Conservation (phyloP, 2,888 invertebrate species). For the Scelioninae gen. 1 region DNA sequence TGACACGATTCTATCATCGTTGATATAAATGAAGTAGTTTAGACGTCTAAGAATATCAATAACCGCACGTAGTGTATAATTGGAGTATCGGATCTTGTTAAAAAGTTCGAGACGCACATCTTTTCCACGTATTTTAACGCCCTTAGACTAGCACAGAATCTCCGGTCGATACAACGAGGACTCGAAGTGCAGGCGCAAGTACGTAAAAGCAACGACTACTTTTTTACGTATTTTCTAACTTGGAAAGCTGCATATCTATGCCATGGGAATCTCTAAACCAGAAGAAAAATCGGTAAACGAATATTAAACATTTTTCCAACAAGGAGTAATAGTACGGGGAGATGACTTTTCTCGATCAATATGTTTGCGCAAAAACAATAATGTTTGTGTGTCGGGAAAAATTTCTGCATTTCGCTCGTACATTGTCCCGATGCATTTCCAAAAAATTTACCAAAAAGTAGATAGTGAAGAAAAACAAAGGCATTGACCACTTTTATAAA, state of each 20-base stretch:
- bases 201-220: constrained; percentile 60
- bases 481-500: constrained; percentile 34
- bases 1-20: not conserved
- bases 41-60: constrained; percentile 41
- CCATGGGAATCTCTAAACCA: no score
- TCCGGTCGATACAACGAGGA: constrained; percentile 63
- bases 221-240: constrained; percentile 36
- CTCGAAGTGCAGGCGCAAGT: constrained; percentile 55
- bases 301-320: constrained; percentile 33
- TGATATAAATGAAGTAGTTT: constrained; percentile 38
- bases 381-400: constrained; percentile 45
- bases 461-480: constrained; percentile 42
- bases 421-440: constrained; percentile 24
- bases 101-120: constrained; percentile 58
- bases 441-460: constrained; percentile 17
- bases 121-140: constrained; percentile 62
- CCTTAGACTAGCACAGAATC: constrained; percentile 63
- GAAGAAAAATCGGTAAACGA: constrained; percentile 18
- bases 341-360: constrained; percentile 42
- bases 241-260: no score
- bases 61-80: constrained; percentile 57
- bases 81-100: constrained; percentile 61
- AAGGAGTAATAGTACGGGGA: not conserved
- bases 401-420: constrained; percentile 16
- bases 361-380: constrained; percentile 54